phyloP scores from a whole-genome alignment of 2,888 invertebrate genomes.

The Anthophora plumipes region DNA sequence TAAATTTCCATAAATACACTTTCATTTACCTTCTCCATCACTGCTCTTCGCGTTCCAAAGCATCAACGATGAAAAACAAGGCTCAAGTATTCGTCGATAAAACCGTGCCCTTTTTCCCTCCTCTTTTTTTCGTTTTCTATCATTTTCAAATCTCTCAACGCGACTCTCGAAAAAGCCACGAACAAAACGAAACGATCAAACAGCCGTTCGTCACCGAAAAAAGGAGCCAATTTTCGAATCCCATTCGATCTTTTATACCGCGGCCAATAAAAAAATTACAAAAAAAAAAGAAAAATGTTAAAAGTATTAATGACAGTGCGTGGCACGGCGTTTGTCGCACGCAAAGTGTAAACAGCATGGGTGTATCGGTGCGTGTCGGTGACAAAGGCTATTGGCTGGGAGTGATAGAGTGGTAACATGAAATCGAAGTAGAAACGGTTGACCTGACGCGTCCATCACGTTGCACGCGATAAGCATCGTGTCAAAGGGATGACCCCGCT shows the following conservation, averaged over 20 bases:
- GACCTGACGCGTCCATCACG: constrained; percentile 55
- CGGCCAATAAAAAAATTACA: not conserved
- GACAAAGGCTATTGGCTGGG: constrained; percentile 41
- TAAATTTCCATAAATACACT: no score
- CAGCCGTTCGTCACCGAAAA: not conserved
- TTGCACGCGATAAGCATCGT: constrained; percentile 67
- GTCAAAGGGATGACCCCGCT: constrained; percentile 62
- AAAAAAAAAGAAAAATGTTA: no score
- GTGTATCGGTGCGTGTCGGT: constrained; percentile 20
- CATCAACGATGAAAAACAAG: no score
- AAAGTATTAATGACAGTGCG: constrained; percentile 8
- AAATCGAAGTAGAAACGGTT: constrained; percentile 59
- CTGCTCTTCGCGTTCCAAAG: no score
- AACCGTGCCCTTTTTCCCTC: no score
- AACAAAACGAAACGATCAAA: not conserved
- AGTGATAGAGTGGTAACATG: constrained; percentile 58
- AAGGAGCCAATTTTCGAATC: not conserved
- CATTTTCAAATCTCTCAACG: no score
- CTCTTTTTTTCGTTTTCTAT: no score
- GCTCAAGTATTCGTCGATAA: no score
- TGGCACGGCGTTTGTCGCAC: no score
- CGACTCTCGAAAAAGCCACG: not conserved
- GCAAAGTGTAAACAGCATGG: constrained; percentile 19
- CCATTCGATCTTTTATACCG: not conserved
- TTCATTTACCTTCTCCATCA: no score